Evolutionary conservation across 23 tunicate genomes (phyloP).

Genomic region (Phallusia fumigata): DNA sequence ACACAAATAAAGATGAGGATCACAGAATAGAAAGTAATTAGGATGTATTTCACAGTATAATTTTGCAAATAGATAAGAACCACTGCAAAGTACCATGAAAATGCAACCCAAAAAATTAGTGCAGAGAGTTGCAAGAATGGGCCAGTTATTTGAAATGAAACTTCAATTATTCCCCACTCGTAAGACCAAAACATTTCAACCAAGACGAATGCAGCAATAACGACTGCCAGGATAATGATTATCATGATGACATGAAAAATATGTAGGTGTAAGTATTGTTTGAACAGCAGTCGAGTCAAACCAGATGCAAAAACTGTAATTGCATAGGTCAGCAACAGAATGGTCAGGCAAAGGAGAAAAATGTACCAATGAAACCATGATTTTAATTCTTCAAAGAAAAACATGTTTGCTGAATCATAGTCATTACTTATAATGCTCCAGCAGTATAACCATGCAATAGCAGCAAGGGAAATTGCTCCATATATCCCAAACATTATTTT

Average conservation of each 20-base stretch:
- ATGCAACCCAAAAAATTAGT: slow-evolving; percentile 25
- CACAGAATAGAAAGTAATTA: slow-evolving; percentile 2
- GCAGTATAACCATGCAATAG: slow-evolving; percentile 42
- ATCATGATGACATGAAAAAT: slow-evolving; percentile 46
- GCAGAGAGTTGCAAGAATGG: slow-evolving; percentile 63
- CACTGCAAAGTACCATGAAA: slow-evolving; percentile 16
- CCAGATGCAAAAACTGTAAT: slow-evolving; percentile 27
- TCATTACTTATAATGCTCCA: slow-evolving; percentile 68
- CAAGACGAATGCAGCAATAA: slow-evolving; percentile 32
- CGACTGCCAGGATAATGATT: not conserved
- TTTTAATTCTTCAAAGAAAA: slow-evolving; percentile 36
- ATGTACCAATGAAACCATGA: slow-evolving; percentile 52
- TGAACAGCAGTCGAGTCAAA: not conserved
- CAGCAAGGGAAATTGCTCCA: slow-evolving; percentile 25
- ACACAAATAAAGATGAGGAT: slow-evolving; percentile 37
- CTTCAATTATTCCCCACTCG: slow-evolving; percentile 25
- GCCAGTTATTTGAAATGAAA: slow-evolving; percentile 57
- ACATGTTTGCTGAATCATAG: slow-evolving; percentile 30
- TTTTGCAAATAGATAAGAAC: slow-evolving; percentile 6
- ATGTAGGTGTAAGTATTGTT: slow-evolving; percentile 11
- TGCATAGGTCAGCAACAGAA: slow-evolving; percentile 28
- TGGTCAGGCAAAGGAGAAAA: slow-evolving; percentile 30
- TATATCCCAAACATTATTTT: slow-evolving; percentile 29
- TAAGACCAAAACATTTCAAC: slow-evolving; percentile 40
- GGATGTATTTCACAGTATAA: not conserved